Evolutionary conservation across 2,888 invertebrate species (phyloP).

Genomic region (Caenorhabditis wallacei): DNA sequence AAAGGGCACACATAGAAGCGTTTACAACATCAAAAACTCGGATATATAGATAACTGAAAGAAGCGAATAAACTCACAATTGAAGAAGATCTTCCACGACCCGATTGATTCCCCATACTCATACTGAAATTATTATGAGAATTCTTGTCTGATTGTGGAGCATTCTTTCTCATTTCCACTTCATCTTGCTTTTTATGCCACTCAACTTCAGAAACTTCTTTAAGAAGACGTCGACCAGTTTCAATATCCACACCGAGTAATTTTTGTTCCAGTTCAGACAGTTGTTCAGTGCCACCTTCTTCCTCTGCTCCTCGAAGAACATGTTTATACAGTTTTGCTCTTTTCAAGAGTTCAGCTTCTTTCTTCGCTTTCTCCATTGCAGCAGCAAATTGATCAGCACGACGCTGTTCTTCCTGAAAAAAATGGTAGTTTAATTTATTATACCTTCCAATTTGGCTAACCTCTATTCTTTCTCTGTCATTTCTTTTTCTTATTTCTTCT

Average conservation of each 20-base stretch:
- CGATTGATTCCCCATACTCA: conserved; percentile 18
- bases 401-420: conserved; percentile 53
- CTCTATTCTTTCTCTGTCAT: conserved; percentile 58
- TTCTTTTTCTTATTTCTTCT: conserved; percentile 43
- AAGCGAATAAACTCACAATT: conserved; percentile 58
- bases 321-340: conserved; percentile 69
- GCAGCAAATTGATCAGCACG: conserved; percentile 58
- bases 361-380: conserved; percentile 67
- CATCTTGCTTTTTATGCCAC: conserved; percentile 62
- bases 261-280: conserved; percentile 61
- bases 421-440: neutral
- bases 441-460: neutral
- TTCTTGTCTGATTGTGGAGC: conserved; percentile 40
- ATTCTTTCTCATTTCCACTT: conserved; percentile 63
- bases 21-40: conserved; percentile 30
- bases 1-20: conserved; percentile 35
- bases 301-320: conserved; percentile 64
- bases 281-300: conserved; percentile 50
- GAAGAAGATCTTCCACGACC: conserved; percentile 37
- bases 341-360: conserved; percentile 66
- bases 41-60: no score
- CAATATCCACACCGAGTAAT: conserved; percentile 66
- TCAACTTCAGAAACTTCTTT: conserved; percentile 65
- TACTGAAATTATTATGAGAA: neutral
- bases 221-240: conserved; percentile 61